Evolutionary conservation across 2,113 vertebrate genomes (phyloP), one percentile per base, ranked within the genome.

Genomic region (Mastomys coucha): DNA sequence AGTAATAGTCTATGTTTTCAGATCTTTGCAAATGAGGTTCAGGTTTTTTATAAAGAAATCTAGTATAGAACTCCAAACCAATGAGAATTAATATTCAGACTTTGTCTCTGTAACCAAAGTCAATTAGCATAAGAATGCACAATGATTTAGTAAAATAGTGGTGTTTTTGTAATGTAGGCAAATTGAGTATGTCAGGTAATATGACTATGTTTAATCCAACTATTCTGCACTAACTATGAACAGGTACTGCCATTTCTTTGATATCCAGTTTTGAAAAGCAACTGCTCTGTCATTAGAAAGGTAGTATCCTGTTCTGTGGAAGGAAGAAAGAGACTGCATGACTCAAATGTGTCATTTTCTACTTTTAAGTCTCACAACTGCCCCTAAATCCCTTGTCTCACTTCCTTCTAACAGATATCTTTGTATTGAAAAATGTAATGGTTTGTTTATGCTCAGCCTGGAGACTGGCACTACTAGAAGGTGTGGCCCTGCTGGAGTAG

Each of bases 361-460:
- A 93, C 95, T 97, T 97, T 95, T 95, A 90, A 84, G 39, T 86
- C 80, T 94, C 33, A 90, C 42, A 20, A 90, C 17, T 90, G 51
- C 31, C 85, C 49, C 70, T 91, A 95, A 93, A 67, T 94, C 88
- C 85, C 92, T 95, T 86, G 36, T n/a, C 31, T 96, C 63, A 92
- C 96, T 95, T 96, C 70, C 42, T 96, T 95, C 24, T 73, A 96
- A 94, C 56, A 95, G 80, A 85, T 95, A 39, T 72, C 28, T 76
- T 94, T 93, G 20, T 97, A 93, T 33, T 76, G 33, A 94, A 88
- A 85, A 49, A 65, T 69, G 13, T 69, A 5, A 69, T 69, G 31
- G 13, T 14, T 33, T 69, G 5, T 33, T 16, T 36, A 36, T 33
- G 67, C 13, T 69, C 4, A 2, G 31, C 31, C 67, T 12, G 28